Evolutionary conservation across 2,113 vertebrate species (phyloP).

Genomic region (Mola mola): DNA sequence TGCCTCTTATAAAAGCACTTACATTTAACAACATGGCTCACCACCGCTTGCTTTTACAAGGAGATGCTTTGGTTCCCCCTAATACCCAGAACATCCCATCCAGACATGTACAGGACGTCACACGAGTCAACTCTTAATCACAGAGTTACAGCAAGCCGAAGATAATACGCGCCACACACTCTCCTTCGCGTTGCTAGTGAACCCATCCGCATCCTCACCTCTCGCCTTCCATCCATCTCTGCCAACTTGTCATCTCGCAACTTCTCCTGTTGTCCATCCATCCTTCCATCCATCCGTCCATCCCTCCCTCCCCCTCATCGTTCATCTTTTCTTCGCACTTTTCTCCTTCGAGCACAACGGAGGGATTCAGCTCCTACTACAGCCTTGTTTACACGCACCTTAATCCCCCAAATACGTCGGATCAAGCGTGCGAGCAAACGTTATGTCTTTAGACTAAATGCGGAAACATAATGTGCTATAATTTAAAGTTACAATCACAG

Average conservation of each 20-base stretch:
- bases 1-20: conserved; percentile 55
- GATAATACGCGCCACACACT: conserved; percentile 7
- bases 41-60: conserved; percentile 26
- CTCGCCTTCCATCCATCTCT: conserved; percentile 26
- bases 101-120: conserved; percentile 53
- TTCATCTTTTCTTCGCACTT: conserved; percentile 30
- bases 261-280: conserved; percentile 27
- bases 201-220: conserved; percentile 23
- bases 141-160: conserved; percentile 45
- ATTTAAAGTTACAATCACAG: too few species aligned
- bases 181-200: conserved; percentile 35
- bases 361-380: conserved; percentile 47
- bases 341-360: conserved; percentile 16
- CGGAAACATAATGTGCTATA: too few species aligned
- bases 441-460: background rate
- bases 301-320: conserved; percentile 39
- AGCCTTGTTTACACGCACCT: conserved; percentile 48
- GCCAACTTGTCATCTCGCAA: conserved; percentile 43
- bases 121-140: conserved; percentile 61
- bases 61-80: too few species aligned
- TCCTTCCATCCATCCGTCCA: conserved; percentile 19
- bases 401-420: conserved; percentile 34
- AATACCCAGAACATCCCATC: conserved; percentile 49
- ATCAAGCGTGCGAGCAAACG: conserved; percentile 20
- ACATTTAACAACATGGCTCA: conserved; percentile 54